These are phyloP conservation scores for Sitta europaea DNA, from an alignment of 2,113 vertebrate genomes.

Conservation along the genomic window DNA sequence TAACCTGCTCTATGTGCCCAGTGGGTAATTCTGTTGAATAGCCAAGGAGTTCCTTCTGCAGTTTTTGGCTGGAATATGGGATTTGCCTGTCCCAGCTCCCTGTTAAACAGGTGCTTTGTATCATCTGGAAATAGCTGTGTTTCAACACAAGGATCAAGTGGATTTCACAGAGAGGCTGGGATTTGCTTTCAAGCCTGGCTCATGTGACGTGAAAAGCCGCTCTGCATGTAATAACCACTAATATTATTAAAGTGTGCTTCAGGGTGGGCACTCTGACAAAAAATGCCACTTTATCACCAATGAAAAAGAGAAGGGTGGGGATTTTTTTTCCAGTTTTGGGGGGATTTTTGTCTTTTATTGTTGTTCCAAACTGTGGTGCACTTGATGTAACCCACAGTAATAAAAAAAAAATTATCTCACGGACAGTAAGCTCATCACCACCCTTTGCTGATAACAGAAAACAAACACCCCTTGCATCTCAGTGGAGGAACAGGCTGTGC, in stretches of 20 bases:
- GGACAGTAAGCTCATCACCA: neutral
- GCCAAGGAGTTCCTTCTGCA: neutral
- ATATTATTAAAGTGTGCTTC: neutral
- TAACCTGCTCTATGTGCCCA: neutral
- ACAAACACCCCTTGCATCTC: neutral
- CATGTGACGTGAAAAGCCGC: neutral
- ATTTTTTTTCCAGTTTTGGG: neutral
- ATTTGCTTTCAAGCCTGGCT: conserved; percentile 21
- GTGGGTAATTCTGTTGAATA: neutral
- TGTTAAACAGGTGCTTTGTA: conserved; percentile 3
- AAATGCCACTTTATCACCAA: neutral
- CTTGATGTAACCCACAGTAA: neutral
- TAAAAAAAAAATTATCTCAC: neutral
- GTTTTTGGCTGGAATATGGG: neutral
- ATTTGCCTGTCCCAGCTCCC: neutral
- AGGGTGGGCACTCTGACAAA: neutral
- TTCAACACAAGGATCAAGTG: neutral
- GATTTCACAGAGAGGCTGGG: neutral
- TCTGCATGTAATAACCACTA: neutral
- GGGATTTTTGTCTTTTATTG: neutral
- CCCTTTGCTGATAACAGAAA: neutral
- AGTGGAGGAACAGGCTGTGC: neutral
- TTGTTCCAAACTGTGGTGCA: neutral
- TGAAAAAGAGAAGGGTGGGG: neutral
- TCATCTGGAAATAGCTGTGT: conserved; percentile 27